These are phyloP conservation scores for Epizoanthus stellaris DNA, from an alignment of 92 coral and sea anemone species.

Conservation along the genomic window DNA sequence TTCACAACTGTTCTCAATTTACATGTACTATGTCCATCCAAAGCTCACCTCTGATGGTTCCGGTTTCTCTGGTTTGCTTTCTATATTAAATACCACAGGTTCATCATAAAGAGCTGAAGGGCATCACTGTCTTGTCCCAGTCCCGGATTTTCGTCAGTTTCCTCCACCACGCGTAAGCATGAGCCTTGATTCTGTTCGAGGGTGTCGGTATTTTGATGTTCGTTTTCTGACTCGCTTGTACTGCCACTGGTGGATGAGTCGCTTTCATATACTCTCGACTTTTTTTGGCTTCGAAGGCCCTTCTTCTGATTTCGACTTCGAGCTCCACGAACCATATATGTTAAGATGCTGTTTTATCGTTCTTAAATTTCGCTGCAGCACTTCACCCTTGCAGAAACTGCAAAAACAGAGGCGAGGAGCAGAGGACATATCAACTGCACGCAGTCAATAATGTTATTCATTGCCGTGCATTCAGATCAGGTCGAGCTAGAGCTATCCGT, in stretches of 20 bases:
- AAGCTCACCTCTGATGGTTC: too few species aligned
- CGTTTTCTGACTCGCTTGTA: background rate
- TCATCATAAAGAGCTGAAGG: too few species aligned
- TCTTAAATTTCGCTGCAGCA: slow-evolving; percentile 4
- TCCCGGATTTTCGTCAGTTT: background rate
- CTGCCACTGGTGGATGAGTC: slow-evolving; percentile 15
- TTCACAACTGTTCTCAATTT: too few species aligned
- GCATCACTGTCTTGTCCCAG: too few species aligned
- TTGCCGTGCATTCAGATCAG: too few species aligned
- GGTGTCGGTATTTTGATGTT: slow-evolving; percentile 6
- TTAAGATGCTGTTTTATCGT: slow-evolving; percentile 8
- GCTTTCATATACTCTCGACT: background rate
- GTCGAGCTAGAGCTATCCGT: too few species aligned
- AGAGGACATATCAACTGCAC: background rate
- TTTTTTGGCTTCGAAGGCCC: background rate
- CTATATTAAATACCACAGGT: too few species aligned
- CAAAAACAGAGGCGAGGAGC: slow-evolving; percentile 44
- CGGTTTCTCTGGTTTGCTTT: too few species aligned
- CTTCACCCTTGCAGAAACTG: slow-evolving; percentile 27
- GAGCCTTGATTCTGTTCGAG: background rate
- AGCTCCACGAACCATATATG: slow-evolving; percentile 9
- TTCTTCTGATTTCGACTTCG: background rate
- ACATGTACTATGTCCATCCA: too few species aligned
- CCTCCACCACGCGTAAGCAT: background rate
- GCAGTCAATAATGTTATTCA: background rate